A percentile compares a stretch with the other conserved stretches of the same genome.
Conservation (phyloP, 2,888 invertebrate species). For the Chironomus riparius region DNA sequence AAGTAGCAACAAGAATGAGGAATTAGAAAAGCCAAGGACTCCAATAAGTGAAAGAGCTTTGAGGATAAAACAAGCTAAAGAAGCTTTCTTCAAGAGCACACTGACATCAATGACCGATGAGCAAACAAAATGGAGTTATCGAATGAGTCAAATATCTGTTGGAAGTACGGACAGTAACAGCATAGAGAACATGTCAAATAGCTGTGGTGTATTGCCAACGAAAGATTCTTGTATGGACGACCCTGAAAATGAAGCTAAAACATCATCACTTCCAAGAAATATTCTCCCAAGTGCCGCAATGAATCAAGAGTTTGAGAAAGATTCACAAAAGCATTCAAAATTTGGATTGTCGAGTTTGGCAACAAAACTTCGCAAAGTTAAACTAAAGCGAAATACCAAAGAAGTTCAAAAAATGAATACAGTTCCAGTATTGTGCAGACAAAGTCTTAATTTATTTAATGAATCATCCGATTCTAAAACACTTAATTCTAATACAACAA, state of each 20-base stretch:
- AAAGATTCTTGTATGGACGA: not conserved
- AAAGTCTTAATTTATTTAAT: conserved; percentile 49
- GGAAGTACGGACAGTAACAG: conserved; percentile 29
- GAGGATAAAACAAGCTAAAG: conserved; percentile 60
- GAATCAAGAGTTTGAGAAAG: conserved; percentile 12
- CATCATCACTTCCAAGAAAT: conserved; percentile 2
- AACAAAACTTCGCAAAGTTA: conserved; percentile 51
- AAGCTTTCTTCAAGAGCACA: conserved; percentile 53
- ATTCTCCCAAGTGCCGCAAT: conserved; percentile 33
- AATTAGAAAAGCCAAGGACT: conserved; percentile 8
- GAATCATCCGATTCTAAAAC: not conserved
- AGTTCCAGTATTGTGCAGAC: conserved; percentile 61
- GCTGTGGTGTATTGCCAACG: conserved; percentile 26
- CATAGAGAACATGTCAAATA: conserved; percentile 28
- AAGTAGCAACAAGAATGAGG: too few species aligned
- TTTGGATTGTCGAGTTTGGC: conserved; percentile 50
- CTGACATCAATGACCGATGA: conserved; percentile 30
- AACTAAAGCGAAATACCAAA: conserved; percentile 41
- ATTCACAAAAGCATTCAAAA: conserved; percentile 33
- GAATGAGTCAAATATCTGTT: conserved; percentile 14
- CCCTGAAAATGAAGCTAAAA: not conserved
- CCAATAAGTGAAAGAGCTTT: conserved; percentile 45
- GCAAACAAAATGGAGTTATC: conserved; percentile 11
- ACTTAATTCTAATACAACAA: not conserved
- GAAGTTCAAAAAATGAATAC: conserved; percentile 47